Evolutionary conservation across 2,888 invertebrate species (phyloP).

Genomic region (Amiota communis): DNA sequence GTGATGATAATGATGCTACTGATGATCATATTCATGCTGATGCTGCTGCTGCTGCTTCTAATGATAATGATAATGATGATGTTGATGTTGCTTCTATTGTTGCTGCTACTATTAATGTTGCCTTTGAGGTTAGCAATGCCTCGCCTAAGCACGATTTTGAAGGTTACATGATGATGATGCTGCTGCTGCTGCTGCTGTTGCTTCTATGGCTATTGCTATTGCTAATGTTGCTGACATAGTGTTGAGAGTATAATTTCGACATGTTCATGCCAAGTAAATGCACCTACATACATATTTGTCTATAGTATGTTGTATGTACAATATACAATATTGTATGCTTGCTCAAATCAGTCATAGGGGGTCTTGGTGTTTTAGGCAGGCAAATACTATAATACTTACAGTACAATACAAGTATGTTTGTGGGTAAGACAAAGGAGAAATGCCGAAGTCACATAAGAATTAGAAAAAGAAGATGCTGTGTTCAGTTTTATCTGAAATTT

Average conservation of each 20-base stretch:
- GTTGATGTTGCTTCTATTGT: neutral
- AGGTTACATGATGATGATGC: conserved; percentile 40
- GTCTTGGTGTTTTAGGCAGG: neutral
- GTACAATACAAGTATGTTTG: neutral
- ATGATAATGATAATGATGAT: too few species aligned
- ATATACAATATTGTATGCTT: neutral
- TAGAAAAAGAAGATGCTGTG: conserved; percentile 30
- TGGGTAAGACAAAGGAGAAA: conserved; percentile 7
- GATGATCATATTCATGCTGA: too few species aligned
- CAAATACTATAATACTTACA: neutral
- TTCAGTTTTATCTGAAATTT: neutral
- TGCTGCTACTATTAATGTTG: conserved; percentile 22
- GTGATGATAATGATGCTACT: too few species aligned
- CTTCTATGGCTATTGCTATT: too few species aligned
- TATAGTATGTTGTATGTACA: neutral
- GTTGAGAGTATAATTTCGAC: conserved; percentile 18
- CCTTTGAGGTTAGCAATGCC: conserved; percentile 19
- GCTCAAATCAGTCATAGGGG: neutral
- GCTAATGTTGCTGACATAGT: neutral
- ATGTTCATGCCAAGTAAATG: neutral
- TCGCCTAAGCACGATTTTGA: conserved; percentile 50
- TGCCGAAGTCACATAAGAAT: conserved; percentile 27
- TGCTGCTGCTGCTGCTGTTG: conserved; percentile 21
- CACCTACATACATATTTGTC: conserved; percentile 7
- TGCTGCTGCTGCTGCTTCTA: too few species aligned